These are phyloP conservation scores for Fissipunctia ypsillon DNA, from an alignment of 2,888 invertebrate species.

Conservation along the genomic window DNA sequence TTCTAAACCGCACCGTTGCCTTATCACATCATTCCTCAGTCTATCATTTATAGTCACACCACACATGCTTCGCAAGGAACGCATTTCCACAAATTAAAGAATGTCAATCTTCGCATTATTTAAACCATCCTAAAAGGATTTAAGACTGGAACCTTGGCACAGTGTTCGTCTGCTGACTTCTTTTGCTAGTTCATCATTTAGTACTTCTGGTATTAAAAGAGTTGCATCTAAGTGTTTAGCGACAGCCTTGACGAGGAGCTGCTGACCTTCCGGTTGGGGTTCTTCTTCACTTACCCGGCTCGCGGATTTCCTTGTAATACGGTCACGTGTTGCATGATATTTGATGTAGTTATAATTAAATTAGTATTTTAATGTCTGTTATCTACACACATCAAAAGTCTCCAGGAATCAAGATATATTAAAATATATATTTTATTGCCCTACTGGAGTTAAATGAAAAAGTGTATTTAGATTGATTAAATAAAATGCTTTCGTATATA, in stretches of 20 bases:
- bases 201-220: conserved; percentile 60
- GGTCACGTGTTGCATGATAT: conserved; percentile 15
- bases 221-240: conserved; percentile 45
- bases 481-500: too few relatives aligned
- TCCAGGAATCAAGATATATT: too few relatives aligned
- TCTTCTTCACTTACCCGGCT: conserved; percentile 42
- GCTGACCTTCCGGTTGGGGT: conserved; percentile 50
- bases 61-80: too few relatives aligned
- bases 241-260: conserved; percentile 44
- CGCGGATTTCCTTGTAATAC: conserved; percentile 49
- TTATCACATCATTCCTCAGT: too few relatives aligned
- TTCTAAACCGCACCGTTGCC: too few relatives aligned
- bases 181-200: conserved; percentile 34
- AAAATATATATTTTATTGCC: too few relatives aligned
- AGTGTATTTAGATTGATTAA: too few relatives aligned
- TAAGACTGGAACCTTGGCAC: conserved; percentile 27
- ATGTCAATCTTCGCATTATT: not conserved
- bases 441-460: too few relatives aligned
- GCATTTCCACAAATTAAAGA: too few relatives aligned
- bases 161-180: conserved; percentile 25
- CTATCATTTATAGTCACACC: too few relatives aligned
- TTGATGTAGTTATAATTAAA: not conserved
- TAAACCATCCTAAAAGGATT: not conserved
- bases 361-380: not conserved
- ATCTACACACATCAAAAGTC: too few relatives aligned